Evolutionary conservation across 2,797 vertebrate species (phyloP).

Genomic region (Sternotherus odoratus): DNA sequence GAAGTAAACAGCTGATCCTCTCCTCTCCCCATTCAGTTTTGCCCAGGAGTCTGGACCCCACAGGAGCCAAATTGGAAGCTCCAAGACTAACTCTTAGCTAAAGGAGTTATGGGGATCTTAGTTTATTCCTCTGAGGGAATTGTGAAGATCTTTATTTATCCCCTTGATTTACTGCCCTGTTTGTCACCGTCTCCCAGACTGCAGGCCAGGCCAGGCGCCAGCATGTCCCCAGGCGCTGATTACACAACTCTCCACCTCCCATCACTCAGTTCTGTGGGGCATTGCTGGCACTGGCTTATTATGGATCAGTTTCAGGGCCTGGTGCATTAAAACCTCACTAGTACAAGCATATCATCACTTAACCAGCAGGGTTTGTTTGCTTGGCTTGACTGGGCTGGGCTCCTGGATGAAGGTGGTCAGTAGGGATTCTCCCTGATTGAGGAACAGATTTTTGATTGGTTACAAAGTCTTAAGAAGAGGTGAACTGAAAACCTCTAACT

Average conservation of each 20-base stretch:
- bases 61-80: not conserved
- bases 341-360: not conserved
- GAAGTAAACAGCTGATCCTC: not conserved
- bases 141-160: not conserved
- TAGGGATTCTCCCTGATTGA: not conserved
- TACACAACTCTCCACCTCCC: not conserved
- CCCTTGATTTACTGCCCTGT: conserved; percentile 49
- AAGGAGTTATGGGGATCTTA: not conserved
- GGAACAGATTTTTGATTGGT: not conserved
- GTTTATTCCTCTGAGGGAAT: not conserved
- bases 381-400: not conserved
- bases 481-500: not conserved
- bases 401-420: not conserved
- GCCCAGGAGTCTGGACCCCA: not conserved
- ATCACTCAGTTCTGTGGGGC: not conserved
- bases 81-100: not conserved
- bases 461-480: not conserved
- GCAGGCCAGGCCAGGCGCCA: not conserved
- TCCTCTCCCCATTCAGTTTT: not conserved
- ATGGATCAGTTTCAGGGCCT: not conserved
- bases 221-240: not conserved
- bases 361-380: not conserved
- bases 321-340: not conserved
- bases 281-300: not conserved
- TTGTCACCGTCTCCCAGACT: conserved; percentile 15